Percentiles rank a stretch among this genome's conserved stretches.
Evolutionary conservation across 2,888 invertebrate genomes (phyloP).

Genomic region (Lottia gigantea): DNA sequence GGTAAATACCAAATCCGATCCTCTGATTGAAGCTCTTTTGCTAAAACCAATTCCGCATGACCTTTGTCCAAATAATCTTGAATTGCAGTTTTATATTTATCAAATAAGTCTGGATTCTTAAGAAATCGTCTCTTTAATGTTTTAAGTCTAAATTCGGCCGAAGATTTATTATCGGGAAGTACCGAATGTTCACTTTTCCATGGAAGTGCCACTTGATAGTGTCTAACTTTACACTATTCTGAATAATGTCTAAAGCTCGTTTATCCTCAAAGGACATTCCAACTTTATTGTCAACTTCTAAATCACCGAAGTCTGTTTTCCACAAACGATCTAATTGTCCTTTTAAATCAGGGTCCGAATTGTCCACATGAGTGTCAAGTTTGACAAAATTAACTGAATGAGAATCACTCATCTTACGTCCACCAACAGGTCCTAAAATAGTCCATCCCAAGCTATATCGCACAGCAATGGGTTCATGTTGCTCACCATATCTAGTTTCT

Average conservation of each 20-base stretch:
- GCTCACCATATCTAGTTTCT: neutral
- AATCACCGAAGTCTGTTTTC: conserved; percentile 6
- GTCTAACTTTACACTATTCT: neutral
- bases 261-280: neutral
- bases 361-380: neutral
- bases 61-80: conserved; percentile 11
- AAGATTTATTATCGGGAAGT: neutral
- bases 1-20: conserved; percentile 1
- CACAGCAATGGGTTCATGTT: neutral
- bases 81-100: conserved; percentile 20
- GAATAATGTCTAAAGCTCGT: neutral
- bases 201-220: conserved; percentile 1
- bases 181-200: neutral
- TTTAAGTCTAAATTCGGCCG: neutral
- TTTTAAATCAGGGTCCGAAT: neutral
- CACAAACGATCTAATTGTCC: neutral
- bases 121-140: conserved; percentile 7
- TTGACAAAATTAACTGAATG: conserved; percentile 5
- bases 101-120: conserved; percentile 7
- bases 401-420: neutral
- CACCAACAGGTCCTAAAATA: conserved; percentile 7
- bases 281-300: neutral
- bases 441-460: neutral
- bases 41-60: conserved; percentile 2
- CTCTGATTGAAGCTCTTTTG: neutral